Evolutionary conservation across 2,888 invertebrate species (phyloP), one percentile per base, ranked within the genome.

Genomic region (Aromia moschata): DNA sequence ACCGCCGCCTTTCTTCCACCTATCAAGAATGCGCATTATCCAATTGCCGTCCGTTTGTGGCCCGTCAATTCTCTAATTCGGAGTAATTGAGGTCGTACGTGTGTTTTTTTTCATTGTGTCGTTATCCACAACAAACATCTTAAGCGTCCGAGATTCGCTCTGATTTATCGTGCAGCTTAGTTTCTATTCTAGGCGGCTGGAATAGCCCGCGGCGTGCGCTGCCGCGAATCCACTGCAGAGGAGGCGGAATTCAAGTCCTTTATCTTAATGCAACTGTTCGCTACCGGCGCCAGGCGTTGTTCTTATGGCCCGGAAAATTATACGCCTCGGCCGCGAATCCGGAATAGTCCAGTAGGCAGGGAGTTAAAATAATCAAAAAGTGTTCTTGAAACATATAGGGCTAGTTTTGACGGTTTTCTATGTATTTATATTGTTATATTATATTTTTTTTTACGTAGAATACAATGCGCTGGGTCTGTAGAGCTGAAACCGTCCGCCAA

Each of bases 51-150:
- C 16, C 30, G 41, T 41, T 38, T 30, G 51, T 41, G 31, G 17
- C 41, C 11, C 41, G 40, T 30, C 40, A 41, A 17, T 17, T 37
- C 41, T 40, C 17, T 41, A 52, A 52, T 52, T 52, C 31, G 31
- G 25, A 52, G 52, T 31, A 52, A 52, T 52, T 41, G 40, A 52
- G 31, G 41, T 30, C 33, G 43, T 20, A 20, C 25, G 43, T 43
- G 25, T n/a, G n/a, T n/a, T n/a, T 18, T 53, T 41, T 53, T 33
- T 59, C 10, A 36, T 46, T 36, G 46, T 46, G 33, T 46, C 33
- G 33, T 31, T 46, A 54, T 54, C 54, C 51, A 51, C 38, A 31
- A 38, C 51, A 49, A 60, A 56, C 56, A 60, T 56, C 60, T 60
- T 49, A 57, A 61, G 54, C 57, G 56, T 60, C 53, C 56, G 56